Percentiles rank a stretch among this genome's conserved stretches.
Evolutionary conservation across 1,140 invertebrate genomes (phyloP).

Genomic region (Eubasilissa regina): DNA sequence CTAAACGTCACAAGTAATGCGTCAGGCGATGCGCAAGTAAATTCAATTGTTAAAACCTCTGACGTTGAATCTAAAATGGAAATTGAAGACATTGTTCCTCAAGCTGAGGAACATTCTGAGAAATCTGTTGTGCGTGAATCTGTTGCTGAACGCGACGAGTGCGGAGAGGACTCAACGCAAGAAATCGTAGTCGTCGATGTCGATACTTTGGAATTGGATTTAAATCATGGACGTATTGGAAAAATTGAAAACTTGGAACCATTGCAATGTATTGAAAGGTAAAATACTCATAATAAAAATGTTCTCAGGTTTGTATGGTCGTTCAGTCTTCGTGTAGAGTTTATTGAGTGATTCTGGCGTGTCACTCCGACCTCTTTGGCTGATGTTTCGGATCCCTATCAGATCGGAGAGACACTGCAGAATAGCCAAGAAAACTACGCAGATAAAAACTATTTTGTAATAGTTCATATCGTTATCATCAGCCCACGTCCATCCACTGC

Average conservation of each 20-base stretch:
- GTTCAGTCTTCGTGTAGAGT: too few species aligned
- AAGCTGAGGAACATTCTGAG: not conserved
- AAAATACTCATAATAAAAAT: too few species aligned
- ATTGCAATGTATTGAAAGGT: conserved; percentile 81
- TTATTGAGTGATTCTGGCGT: too few species aligned
- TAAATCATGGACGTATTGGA: conserved; percentile 89
- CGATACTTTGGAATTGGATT: conserved; percentile 75
- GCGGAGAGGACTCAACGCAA: conserved; percentile 53
- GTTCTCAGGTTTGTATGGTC: too few species aligned
- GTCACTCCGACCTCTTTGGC: too few species aligned
- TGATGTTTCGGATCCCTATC: too few species aligned
- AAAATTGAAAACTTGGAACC: conserved; percentile 88
- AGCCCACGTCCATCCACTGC: too few species aligned
- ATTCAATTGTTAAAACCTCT: not conserved
- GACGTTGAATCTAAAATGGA: conserved; percentile 12
- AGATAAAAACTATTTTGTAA: too few species aligned
- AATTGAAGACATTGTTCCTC: not conserved
- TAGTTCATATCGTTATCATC: too few species aligned
- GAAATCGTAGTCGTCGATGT: conserved; percentile 69
- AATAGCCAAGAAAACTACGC: too few species aligned
- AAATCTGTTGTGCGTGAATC: conserved; percentile 25
- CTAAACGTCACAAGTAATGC: not conserved
- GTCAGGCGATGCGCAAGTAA: conserved; percentile 23
- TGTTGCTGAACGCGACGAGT: not conserved
- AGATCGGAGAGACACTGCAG: too few species aligned